Percentiles rank a stretch among this genome's conserved stretches.
Conservation (phyloP, 35 echinoderm and acorn worm species). For the Lytechinus pictus region DNA sequence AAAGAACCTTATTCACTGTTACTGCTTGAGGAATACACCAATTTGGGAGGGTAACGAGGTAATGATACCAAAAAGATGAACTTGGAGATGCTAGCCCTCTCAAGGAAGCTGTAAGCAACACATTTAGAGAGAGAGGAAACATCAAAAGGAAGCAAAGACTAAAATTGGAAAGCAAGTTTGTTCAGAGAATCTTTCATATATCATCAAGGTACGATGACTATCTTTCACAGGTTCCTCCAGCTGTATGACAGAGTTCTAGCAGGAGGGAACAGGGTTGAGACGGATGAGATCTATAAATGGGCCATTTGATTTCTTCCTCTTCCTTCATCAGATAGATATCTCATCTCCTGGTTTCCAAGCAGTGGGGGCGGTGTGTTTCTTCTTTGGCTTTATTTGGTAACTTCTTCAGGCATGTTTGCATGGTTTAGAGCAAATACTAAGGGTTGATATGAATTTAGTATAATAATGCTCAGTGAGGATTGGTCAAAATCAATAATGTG, state of each 20-base stretch:
- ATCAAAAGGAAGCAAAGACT: not conserved
- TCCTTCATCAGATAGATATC: not conserved
- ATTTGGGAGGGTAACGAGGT: not conserved
- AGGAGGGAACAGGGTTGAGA: not conserved
- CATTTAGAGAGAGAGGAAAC: not conserved
- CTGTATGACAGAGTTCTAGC: not conserved
- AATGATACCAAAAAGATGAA: not conserved
- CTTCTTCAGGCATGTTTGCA: not conserved
- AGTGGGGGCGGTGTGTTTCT: not conserved
- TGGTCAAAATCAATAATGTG: not conserved
- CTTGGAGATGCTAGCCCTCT: not conserved
- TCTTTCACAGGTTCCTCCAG: not conserved
- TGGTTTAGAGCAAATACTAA: not conserved
- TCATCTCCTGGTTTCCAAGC: not conserved
- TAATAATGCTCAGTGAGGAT: not conserved
- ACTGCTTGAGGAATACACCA: not conserved
- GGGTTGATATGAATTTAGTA: not conserved
- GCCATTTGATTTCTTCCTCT: not conserved
- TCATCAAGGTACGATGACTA: not conserved
- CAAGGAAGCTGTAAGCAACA: slow-evolving; percentile 10
- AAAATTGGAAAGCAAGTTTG: not conserved
- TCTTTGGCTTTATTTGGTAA: not conserved
- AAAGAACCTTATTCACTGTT: not conserved
- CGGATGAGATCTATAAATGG: not conserved
- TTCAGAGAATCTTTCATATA: not conserved